Evolutionary conservation across 2,113 vertebrate species (phyloP).

Genomic region (Upupa epops): DNA sequence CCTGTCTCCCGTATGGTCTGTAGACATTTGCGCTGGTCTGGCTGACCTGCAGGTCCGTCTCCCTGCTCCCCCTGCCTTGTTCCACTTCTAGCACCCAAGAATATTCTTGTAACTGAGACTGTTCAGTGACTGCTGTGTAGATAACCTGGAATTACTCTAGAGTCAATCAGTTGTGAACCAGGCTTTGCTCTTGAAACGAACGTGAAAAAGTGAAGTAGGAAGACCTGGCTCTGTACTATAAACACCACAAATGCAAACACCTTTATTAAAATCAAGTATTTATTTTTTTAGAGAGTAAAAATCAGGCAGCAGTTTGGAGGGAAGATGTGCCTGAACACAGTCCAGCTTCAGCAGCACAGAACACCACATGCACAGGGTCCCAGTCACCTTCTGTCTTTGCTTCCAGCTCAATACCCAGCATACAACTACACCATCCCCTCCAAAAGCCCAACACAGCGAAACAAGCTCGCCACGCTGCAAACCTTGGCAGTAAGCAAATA

Average conservation of each 20-base stretch:
- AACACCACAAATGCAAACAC: background rate
- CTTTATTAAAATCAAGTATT: background rate
- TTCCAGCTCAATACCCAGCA: background rate
- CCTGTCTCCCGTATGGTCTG: background rate
- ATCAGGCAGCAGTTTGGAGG: background rate
- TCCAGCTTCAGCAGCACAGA: background rate
- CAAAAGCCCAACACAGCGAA: background rate
- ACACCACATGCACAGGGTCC: fast-evolving
- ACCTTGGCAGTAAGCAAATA: background rate
- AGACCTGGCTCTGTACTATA: background rate
- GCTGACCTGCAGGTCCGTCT: background rate
- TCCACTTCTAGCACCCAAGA: background rate
- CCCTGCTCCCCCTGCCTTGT: background rate
- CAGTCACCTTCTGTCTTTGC: background rate
- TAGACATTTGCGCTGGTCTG: background rate
- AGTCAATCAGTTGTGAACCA: background rate
- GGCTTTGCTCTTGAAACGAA: background rate
- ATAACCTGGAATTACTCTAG: background rate
- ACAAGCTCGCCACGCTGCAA: background rate
- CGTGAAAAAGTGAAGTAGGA: background rate
- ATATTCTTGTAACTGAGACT: background rate
- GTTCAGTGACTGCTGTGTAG: background rate
- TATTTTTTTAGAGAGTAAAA: background rate
- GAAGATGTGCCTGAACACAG: background rate
- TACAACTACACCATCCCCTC: background rate